Percentiles rank a stretch among this genome's conserved stretches.
Evolutionary conservation across 2,797 vertebrate species (phyloP).

Genomic region (Sciaenops ocellatus): DNA sequence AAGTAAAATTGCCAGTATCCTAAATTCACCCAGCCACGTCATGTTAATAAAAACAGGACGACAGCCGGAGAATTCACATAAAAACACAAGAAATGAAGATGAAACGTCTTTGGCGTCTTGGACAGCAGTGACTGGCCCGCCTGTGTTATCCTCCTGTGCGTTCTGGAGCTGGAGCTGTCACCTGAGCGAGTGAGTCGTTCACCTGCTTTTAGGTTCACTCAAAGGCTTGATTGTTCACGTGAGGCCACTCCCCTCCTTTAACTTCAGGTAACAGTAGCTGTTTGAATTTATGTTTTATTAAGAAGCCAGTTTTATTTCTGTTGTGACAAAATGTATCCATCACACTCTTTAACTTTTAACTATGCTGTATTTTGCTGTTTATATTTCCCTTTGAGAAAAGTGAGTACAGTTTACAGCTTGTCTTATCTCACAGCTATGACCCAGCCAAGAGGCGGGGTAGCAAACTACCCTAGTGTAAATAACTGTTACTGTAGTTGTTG

Average conservation of each 20-base stretch:
- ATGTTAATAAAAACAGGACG: slow-evolving; percentile 20
- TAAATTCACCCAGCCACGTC: not conserved
- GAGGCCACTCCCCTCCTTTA: slow-evolving; percentile 52
- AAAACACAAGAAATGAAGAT: not conserved
- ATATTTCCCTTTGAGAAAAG: too few species aligned
- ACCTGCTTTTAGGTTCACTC: slow-evolving; percentile 50
- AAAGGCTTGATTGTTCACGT: slow-evolving; percentile 7
- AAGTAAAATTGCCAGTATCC: slow-evolving; percentile 29
- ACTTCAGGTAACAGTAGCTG: not conserved
- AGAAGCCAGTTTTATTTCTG: not conserved
- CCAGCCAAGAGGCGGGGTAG: too few species aligned
- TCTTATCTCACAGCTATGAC: too few species aligned
- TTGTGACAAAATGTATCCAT: too few species aligned
- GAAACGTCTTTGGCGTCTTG: slow-evolving; percentile 16
- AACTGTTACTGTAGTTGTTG: too few species aligned
- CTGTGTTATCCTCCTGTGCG: not conserved
- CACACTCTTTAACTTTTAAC: too few species aligned
- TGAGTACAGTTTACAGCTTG: too few species aligned
- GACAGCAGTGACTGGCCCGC: not conserved
- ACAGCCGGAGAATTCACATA: fast-evolving
- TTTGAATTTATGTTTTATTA: not conserved
- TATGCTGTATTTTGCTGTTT: too few species aligned
- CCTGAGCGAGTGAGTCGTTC: slow-evolving; percentile 18
- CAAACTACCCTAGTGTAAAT: too few species aligned
- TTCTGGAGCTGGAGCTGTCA: slow-evolving; percentile 6